Conservation (phyloP, 2,888 invertebrate species). For the Lithophane semibrunnea region DNA sequence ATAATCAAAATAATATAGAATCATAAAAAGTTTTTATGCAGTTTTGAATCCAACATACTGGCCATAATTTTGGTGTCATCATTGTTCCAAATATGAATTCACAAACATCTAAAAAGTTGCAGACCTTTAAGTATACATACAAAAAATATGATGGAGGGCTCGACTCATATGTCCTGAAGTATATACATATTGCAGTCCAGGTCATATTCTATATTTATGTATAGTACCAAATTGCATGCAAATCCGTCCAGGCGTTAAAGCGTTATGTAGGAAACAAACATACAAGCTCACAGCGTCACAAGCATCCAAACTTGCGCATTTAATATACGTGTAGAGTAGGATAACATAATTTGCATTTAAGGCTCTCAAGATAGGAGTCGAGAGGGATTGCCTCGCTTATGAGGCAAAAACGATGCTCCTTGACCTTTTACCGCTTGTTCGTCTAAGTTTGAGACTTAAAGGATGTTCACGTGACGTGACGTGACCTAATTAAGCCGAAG, state of each 20-base stretch:
- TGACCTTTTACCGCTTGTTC: slow-evolving; percentile 39
- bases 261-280: background rate
- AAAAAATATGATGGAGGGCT: background rate
- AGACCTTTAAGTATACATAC: background rate
- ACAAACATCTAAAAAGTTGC: background rate
- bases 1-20: background rate
- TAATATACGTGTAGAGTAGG: slow-evolving; percentile 16
- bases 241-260: background rate
- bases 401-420: slow-evolving; percentile 32
- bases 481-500: slow-evolving; percentile 14
- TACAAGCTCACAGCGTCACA: background rate
- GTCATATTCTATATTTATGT: background rate
- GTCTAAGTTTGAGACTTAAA: background rate
- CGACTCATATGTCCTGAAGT: background rate
- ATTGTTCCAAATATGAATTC: background rate
- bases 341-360: slow-evolving; percentile 45
- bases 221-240: background rate
- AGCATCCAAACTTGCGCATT: background rate
- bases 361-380: slow-evolving; percentile 16
- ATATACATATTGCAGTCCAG: background rate
- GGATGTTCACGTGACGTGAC: slow-evolving; percentile 8
- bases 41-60: background rate
- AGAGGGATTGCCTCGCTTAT: slow-evolving; percentile 26
- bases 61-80: background rate
- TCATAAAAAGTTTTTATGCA: background rate